Conservation (phyloP, 2,797 vertebrate species). For the Lagocephalus sceleratus region DNA sequence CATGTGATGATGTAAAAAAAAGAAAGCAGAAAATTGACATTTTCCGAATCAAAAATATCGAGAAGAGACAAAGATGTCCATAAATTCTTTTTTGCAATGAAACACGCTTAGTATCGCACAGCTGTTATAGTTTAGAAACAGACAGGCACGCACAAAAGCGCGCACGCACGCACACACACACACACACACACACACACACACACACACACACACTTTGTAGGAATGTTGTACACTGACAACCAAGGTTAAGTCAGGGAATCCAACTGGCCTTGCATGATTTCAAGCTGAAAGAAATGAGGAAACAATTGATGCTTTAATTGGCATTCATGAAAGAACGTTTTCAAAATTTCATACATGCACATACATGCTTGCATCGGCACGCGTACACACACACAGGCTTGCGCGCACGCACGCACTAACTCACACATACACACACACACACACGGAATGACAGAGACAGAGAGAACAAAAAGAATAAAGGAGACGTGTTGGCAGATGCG, state of each 20-base stretch:
- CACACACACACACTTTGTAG: background rate
- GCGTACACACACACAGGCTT: constrained; percentile 1
- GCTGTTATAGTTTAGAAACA: constrained; percentile 30
- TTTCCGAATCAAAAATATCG: no score
- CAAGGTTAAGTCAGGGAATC: constrained; percentile 69
- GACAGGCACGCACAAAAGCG: no score
- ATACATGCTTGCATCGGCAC: no score
- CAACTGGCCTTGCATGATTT: constrained; percentile 70
- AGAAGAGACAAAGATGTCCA: no score
- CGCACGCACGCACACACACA: no score
- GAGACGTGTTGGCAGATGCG: background rate
- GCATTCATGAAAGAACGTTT: constrained; percentile 3
- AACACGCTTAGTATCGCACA: constrained; percentile 1
- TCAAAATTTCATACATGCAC: constrained; percentile 3
- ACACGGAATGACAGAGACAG: background rate
- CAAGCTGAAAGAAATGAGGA: constrained; percentile 59
- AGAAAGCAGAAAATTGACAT: no score
- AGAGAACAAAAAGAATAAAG: background rate
- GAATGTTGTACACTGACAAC: constrained; percentile 25
- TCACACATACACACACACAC: background rate
- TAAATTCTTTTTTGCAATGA: no score
- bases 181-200: no score
- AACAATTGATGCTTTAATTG: constrained; percentile 25
- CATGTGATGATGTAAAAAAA: no score
- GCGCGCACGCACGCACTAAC: no score